These are phyloP conservation scores for Pseudococcus viburni DNA, from an alignment of 2,888 invertebrate species.

Conservation along the genomic window DNA sequence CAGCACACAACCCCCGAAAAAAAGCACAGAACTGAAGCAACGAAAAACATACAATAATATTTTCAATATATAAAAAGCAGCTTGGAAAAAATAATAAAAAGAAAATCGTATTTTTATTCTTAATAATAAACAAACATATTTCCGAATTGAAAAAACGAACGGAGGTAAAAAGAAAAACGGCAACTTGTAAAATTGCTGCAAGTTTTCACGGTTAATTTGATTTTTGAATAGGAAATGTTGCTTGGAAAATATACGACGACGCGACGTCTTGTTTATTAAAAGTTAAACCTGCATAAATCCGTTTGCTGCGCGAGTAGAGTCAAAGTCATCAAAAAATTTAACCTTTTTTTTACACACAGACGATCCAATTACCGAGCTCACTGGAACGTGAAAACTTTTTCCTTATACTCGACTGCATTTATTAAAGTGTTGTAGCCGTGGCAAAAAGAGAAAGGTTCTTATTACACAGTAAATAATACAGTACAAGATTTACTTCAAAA, in stretches of 20 bases:
- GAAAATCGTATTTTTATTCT: background rate
- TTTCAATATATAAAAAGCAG: background rate
- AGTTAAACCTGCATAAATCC: slow-evolving; percentile 43
- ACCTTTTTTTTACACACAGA: slow-evolving; percentile 26
- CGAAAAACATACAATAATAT: background rate
- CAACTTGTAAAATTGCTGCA: slow-evolving; percentile 4
- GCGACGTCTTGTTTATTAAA: slow-evolving; percentile 17
- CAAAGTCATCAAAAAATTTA: slow-evolving; percentile 44
- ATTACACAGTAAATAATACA: slow-evolving; percentile 49
- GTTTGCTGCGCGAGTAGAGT: background rate
- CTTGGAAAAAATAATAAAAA: background rate
- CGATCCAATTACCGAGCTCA: slow-evolving; percentile 44
- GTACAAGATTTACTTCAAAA: slow-evolving; percentile 48
- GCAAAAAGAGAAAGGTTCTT: slow-evolving; percentile 42
- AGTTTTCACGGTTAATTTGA: slow-evolving; percentile 42
- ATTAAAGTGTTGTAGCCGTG: slow-evolving; percentile 41
- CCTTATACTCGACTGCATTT: slow-evolving; percentile 45
- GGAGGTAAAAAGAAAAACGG: background rate
- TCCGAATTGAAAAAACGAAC: background rate
- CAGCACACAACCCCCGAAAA: background rate
- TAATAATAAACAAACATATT: slow-evolving; percentile 43
- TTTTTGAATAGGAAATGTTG: slow-evolving; percentile 8
- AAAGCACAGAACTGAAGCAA: background rate
- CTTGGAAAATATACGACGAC: slow-evolving; percentile 13
- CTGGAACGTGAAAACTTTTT: slow-evolving; percentile 41